Conservation (phyloP, 2,797 vertebrate genomes). For the Xenops minutus region DNA sequence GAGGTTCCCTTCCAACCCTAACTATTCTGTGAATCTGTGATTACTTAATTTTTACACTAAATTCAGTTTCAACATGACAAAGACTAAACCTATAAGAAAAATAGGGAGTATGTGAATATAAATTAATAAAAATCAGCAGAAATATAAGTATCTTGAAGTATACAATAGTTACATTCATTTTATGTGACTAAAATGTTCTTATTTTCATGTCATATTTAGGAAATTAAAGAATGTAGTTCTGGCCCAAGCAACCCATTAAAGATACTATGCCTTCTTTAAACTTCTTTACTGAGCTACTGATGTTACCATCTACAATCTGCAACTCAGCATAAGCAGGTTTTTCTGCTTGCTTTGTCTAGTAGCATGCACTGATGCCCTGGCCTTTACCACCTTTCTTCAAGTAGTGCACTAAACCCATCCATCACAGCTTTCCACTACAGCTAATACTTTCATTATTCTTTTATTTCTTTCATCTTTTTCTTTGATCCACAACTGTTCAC, state of each 20-base stretch:
- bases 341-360: background rate
- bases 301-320: background rate
- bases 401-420: background rate
- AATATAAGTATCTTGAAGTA: background rate
- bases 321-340: background rate
- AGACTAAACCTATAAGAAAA: background rate
- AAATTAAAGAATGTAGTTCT: background rate
- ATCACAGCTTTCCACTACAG: background rate
- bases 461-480: background rate
- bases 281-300: background rate
- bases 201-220: background rate
- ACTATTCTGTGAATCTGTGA: background rate
- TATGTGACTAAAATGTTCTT: background rate
- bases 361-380: background rate
- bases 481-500: background rate
- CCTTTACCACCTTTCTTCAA: background rate
- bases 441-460: background rate
- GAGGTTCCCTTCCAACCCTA: background rate
- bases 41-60: background rate
- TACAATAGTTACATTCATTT: background rate
- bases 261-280: background rate
- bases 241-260: background rate
- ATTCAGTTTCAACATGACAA: background rate
- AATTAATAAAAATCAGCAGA: background rate
- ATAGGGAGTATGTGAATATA: rapidly evolving